Evolutionary conservation across 2,797 vertebrate species (phyloP).

Genomic region (Knipowitschia caucasica): DNA sequence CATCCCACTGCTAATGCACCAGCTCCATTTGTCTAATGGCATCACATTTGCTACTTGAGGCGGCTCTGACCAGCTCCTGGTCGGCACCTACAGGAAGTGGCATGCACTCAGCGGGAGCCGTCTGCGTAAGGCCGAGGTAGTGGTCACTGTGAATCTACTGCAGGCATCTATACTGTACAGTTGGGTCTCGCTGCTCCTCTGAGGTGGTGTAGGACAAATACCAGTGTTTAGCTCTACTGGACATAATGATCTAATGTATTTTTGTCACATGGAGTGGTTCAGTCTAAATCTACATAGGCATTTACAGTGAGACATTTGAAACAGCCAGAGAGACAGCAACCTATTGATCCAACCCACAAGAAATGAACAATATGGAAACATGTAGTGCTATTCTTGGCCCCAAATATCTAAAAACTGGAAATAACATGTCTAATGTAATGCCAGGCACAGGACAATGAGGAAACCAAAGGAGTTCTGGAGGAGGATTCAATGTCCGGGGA

Average conservation of each 20-base stretch:
- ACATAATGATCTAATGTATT: constrained; percentile 21
- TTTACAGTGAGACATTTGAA: constrained; percentile 14
- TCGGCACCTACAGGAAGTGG: constrained; percentile 26
- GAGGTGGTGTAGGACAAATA: constrained; percentile 6
- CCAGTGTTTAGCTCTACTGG: constrained; percentile 39
- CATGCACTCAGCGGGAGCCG: constrained; percentile 53
- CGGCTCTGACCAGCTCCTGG: constrained; percentile 31
- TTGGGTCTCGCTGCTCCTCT: constrained; percentile 10
- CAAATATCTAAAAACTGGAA: no score
- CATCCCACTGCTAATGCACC: constrained; percentile 18
- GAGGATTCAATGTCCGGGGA: no score
- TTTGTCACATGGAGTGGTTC: constrained; percentile 14
- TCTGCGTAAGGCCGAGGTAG: constrained; percentile 27
- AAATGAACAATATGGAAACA: no score
- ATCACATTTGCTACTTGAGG: constrained; percentile 37
- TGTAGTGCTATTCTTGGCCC: no score
- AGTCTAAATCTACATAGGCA: constrained; percentile 20
- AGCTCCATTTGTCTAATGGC: constrained; percentile 25
- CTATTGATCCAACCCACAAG: not conserved
- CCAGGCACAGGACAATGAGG: no score
- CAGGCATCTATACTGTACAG: not conserved
- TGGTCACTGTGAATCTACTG: constrained; percentile 20
- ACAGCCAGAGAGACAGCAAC: not conserved
- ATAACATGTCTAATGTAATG: no score
- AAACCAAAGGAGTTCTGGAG: no score